Evolutionary conservation across 2,888 invertebrate genomes (phyloP).

Genomic region (Cecidostiba fungosa): DNA sequence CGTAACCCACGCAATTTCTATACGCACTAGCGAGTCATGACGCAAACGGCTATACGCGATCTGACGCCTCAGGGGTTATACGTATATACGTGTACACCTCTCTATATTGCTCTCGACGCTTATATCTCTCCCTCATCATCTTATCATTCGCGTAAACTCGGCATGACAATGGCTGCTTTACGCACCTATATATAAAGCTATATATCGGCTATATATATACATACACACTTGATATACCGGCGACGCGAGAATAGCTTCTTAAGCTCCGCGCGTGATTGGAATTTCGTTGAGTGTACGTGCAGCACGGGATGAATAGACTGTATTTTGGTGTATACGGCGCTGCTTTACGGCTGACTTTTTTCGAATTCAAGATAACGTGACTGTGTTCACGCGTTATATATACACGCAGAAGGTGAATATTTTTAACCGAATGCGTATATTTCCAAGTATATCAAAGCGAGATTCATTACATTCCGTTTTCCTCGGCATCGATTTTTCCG

Average conservation of each 20-base stretch:
- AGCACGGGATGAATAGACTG: background rate
- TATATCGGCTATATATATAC: background rate
- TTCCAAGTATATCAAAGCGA: no score
- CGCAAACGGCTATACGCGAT: background rate
- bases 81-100: background rate
- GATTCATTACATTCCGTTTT: no score
- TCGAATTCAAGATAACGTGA: no score
- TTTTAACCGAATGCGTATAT: no score
- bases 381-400: no score
- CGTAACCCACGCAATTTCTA: background rate
- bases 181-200: background rate
- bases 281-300: no score
- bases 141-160: slow-evolving; percentile 7
- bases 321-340: background rate
- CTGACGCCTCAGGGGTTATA: background rate
- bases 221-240: background rate
- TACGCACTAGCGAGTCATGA: background rate
- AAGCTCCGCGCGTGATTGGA: background rate
- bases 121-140: background rate
- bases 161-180: background rate
- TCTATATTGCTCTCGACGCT: no score
- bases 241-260: background rate
- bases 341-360: no score
- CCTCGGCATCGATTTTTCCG: no score
- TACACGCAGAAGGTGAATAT: no score